Evolutionary conservation across 2,888 invertebrate genomes (phyloP).

Genomic region (Polymixis lichenea): DNA sequence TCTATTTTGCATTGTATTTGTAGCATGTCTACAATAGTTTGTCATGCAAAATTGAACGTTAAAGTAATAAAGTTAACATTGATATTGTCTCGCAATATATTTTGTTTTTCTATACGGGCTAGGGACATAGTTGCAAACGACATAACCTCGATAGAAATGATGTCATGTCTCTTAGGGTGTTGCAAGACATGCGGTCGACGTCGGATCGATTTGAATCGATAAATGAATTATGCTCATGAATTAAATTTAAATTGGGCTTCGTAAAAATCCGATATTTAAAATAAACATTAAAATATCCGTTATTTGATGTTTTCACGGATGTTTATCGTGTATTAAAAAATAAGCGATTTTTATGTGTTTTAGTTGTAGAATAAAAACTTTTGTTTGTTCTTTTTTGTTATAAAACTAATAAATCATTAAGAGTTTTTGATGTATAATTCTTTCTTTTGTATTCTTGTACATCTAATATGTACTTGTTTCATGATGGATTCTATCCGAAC

Average conservation of each 20-base stretch:
- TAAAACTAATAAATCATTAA: too few species aligned
- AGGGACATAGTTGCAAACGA: neutral
- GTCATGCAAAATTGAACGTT: constrained; percentile 12
- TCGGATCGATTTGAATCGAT: neutral
- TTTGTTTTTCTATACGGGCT: constrained; percentile 23
- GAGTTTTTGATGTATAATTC: too few species aligned
- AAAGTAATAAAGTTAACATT: neutral
- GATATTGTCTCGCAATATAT: neutral
- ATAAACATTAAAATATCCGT: neutral
- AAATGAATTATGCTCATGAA: too few species aligned
- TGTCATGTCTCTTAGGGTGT: neutral
- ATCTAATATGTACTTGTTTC: neutral
- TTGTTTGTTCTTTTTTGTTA: too few species aligned
- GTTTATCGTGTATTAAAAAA: too few species aligned
- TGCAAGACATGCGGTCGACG: neutral
- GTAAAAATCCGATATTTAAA: neutral
- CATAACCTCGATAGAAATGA: neutral
- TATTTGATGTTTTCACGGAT: neutral
- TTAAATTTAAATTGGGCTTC: neutral
- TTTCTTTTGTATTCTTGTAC: neutral
- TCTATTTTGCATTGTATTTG: constrained; percentile 19
- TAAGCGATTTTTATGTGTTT: too few species aligned
- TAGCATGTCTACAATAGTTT: constrained; percentile 4
- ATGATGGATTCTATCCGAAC: neutral
- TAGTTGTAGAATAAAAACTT: too few species aligned